Base-by-base conservation (phyloP, 2,888 invertebrate genomes). In the Rosalia funebris region DNA sequence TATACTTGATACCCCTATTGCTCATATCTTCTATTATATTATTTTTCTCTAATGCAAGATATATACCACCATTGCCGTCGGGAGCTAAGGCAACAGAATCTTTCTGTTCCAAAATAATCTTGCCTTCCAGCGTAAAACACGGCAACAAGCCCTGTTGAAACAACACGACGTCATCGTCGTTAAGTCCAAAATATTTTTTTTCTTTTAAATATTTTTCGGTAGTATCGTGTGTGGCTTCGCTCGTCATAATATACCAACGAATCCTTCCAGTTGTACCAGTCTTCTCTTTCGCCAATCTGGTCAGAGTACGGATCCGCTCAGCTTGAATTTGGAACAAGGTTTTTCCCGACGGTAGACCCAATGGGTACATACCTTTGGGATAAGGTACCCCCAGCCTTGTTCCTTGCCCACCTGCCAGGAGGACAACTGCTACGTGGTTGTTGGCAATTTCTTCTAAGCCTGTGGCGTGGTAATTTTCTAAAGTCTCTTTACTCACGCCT, bases 321-420 rank as follows among this genome's bases (percentile, higher is more conserved):
- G 96, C 97, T 84, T 98, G 98, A n/a, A 98, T 85, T 82, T 96
- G 95, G 79, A 95, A 97, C 1, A 98, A 83, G 0, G 93, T 91
- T 81, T 96, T 97, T 15, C 84, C 86, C 0, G 97, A 97, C 0
- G 95, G 95, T 54, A 98, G 82, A 0, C 92, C 93, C 31, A 97
- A 91, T 78, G 95, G 87, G 79, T 91, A 98, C 96, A 97, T 96
- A 68, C 98, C 99, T 85, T 99, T 99, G 0, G 99, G 99, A 75
- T 93, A 91, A 34, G 88, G 85, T 25, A 97, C 96, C 1, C 99
- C 99, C 1, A 99, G 85, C 50, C 99, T 86, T 0, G 98, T 98
- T 1, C 98, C 99, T 81, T 99, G 98, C 1, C 99, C 99, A 20
- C 99, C 99, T 39, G 98, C 98, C 80, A 99, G 85, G 1, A 99